Conservation (phyloP, 2,113 vertebrate genomes). For the Gobius niger region DNA sequence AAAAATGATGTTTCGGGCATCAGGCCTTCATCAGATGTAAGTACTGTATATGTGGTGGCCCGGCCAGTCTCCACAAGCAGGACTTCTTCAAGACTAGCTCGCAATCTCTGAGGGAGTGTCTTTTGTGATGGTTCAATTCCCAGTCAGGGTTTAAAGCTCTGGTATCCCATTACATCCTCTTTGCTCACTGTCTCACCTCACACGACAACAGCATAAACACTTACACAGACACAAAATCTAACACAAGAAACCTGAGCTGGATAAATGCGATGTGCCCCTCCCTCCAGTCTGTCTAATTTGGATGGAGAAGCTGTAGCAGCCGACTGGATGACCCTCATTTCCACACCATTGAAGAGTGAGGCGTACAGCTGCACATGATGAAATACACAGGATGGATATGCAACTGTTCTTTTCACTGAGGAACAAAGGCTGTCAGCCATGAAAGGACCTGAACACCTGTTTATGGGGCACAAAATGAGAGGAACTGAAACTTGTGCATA, state of each 20-base stretch:
- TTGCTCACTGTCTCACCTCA: constrained; percentile 8
- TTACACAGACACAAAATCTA: constrained; percentile 12
- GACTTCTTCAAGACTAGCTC: too few relatives aligned
- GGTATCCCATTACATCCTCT: constrained; percentile 45
- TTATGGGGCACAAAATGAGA: constrained; percentile 12
- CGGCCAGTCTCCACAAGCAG: too few relatives aligned
- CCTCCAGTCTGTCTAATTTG: constrained; percentile 38
- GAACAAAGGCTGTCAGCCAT: constrained; percentile 60
- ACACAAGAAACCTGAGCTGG: constrained; percentile 44
- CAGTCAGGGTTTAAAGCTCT: constrained; percentile 52
- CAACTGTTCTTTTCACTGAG: constrained; percentile 50
- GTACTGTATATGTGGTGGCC: too few relatives aligned
- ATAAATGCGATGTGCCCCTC: constrained; percentile 42
- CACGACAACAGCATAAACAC: constrained; percentile 5
- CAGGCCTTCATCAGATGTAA: too few relatives aligned
- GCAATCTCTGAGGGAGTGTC: constrained; percentile 5
- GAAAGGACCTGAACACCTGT: constrained; percentile 56
- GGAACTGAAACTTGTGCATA: constrained; percentile 13
- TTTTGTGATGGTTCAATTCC: constrained; percentile 51
- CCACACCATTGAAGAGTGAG: constrained; percentile 56
- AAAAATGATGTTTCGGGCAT: too few relatives aligned
- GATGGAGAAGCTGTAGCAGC: constrained; percentile 59
- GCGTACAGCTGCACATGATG: constrained; percentile 64
- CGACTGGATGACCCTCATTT: constrained; percentile 62
- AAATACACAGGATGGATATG: constrained; percentile 48